These are phyloP conservation scores for Mythimna lalbum DNA, from an alignment of 2,888 invertebrate genomes.

Conservation along the genomic window DNA sequence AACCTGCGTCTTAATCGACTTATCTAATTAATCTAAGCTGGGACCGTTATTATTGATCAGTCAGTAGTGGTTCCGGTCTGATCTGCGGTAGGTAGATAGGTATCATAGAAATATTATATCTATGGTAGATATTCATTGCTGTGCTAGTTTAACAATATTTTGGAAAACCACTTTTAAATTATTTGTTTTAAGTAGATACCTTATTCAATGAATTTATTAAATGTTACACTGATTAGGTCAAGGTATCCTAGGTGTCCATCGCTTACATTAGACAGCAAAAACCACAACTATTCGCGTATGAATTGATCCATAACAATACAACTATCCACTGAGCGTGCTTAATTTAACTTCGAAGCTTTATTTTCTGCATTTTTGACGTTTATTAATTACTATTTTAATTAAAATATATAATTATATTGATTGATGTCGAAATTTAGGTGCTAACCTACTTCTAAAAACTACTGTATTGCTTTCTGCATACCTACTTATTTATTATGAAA, in stretches of 20 bases:
- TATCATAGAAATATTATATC: no score
- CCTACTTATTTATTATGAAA: slow-evolving; percentile 66
- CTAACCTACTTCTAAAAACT: slow-evolving; percentile 63
- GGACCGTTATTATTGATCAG: not conserved
- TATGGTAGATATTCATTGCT: not conserved
- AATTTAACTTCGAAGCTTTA: slow-evolving; percentile 18
- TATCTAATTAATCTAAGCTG: no score
- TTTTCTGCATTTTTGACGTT: slow-evolving; percentile 57
- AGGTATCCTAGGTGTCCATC: slow-evolving; percentile 10
- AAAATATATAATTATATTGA: slow-evolving; percentile 62
- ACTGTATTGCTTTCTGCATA: slow-evolving; percentile 49
- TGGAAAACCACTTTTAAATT: not conserved
- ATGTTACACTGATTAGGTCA: slow-evolving; percentile 24
- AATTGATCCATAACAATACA: slow-evolving; percentile 38
- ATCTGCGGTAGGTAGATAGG: not conserved
- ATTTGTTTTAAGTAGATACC: not conserved
- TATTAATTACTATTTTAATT: slow-evolving; percentile 73
- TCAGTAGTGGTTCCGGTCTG: not conserved
- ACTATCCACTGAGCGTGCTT: slow-evolving; percentile 22
- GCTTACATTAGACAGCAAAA: slow-evolving; percentile 25
- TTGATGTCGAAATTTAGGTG: slow-evolving; percentile 72
- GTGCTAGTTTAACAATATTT: slow-evolving; percentile 1
- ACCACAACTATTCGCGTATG: slow-evolving; percentile 17
- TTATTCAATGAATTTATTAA: not conserved
- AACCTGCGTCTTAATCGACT: not conserved